Percentiles rank a stretch among this genome's conserved stretches.
phyloP scores from a whole-genome alignment of 37 sponge, comb jelly and placozoan genomes.

The Hormiphora californensis region DNA sequence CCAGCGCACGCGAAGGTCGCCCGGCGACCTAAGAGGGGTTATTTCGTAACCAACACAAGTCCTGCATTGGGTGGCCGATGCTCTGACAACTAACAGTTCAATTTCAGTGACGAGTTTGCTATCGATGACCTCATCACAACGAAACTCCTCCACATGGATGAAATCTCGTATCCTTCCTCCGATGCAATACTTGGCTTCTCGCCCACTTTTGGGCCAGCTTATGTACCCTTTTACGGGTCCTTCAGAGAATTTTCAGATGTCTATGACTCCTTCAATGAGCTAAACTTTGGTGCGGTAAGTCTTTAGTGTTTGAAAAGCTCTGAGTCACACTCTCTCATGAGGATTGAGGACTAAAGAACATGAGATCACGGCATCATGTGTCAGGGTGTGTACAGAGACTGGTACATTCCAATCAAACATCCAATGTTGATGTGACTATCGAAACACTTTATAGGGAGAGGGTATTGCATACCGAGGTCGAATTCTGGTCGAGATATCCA shows the following conservation, averaged over 20 bases:
- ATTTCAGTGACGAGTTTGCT: slow-evolving; percentile 72
- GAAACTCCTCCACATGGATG: slow-evolving; percentile 68
- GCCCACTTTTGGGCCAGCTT: slow-evolving; percentile 91
- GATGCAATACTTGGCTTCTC: slow-evolving; percentile 65
- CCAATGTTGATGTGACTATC: too few species aligned
- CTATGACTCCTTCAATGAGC: slow-evolving; percentile 70
- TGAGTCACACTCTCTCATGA: background rate
- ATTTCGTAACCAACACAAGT: too few species aligned
- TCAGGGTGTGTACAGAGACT: too few species aligned
- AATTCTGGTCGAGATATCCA: slow-evolving; percentile 26
- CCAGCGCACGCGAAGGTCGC: too few species aligned
- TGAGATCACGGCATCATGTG: too few species aligned
- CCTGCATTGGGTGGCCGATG: too few species aligned
- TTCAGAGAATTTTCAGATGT: slow-evolving; percentile 77
- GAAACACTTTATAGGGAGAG: background rate
- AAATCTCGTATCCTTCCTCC: slow-evolving; percentile 82
- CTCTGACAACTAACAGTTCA: too few species aligned
- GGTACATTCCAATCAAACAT: too few species aligned
- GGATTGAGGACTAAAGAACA: background rate
- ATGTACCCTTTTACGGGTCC: slow-evolving; percentile 89
- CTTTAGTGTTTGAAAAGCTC: background rate
- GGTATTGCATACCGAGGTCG: slow-evolving; percentile 51
- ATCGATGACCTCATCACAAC: slow-evolving; percentile 91
- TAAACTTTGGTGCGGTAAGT: slow-evolving; percentile 83
- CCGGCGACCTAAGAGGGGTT: too few species aligned